phyloP scores from a whole-genome alignment of 30 jellyfish, hydroid and myxozoan genomes.

The Aurelia aurita region DNA sequence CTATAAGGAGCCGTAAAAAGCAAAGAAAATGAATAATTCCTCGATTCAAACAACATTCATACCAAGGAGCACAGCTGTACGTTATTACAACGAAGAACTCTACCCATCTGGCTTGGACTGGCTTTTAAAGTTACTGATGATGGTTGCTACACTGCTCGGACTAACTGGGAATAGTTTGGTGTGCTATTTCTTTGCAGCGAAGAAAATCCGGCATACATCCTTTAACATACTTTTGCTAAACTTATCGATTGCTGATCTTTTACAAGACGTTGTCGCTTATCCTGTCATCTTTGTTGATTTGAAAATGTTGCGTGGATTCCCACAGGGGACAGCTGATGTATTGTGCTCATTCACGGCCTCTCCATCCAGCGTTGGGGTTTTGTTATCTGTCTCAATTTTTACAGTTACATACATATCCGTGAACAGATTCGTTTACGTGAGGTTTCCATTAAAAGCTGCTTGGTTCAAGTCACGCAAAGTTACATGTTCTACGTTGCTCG shows the following conservation, averaged over 20 bases:
- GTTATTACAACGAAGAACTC: constrained; percentile 13
- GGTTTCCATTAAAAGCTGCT: constrained; percentile 17
- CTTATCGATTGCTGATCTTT: constrained; percentile 45
- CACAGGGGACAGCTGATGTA: constrained; percentile 7
- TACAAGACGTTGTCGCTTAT: constrained; percentile 44
- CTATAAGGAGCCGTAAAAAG: no score
- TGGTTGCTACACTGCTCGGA: constrained; percentile 19
- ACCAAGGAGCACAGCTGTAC: not conserved
- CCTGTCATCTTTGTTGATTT: constrained; percentile 55
- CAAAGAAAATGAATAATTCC: no score
- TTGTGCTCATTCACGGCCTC: constrained; percentile 78
- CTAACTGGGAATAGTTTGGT: constrained; percentile 52
- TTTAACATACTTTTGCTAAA: constrained; percentile 49
- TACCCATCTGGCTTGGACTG: constrained; percentile 51
- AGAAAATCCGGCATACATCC: constrained; percentile 13
- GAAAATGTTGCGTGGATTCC: constrained; percentile 20
- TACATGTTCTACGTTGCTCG: not conserved
- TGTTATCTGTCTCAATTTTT: constrained; percentile 46
- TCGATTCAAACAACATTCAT: no score
- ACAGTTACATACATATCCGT: constrained; percentile 46
- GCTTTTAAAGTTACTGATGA: constrained; percentile 54
- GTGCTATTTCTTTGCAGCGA: constrained; percentile 42
- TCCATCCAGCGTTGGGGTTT: constrained; percentile 64
- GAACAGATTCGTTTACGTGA: constrained; percentile 37
- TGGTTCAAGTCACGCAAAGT: not conserved